These are phyloP conservation scores for Atta texana DNA, from an alignment of 1,140 invertebrate genomes.

Conservation along the genomic window DNA sequence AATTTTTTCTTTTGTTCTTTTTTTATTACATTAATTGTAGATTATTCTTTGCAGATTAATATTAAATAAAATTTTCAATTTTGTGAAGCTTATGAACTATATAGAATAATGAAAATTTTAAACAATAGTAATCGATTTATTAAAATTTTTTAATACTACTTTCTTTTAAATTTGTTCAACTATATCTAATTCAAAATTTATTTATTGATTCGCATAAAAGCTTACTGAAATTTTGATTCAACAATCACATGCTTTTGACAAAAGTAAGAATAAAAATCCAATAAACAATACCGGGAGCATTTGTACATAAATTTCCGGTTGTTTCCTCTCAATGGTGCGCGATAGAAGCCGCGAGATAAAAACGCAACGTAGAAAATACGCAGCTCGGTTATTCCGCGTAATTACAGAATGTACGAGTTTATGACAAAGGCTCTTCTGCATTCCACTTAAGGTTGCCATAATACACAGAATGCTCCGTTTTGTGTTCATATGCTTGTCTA, in stretches of 20 bases:
- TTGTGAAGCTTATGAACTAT: background rate
- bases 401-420: conserved; percentile 61
- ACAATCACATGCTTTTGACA: conserved; percentile 52
- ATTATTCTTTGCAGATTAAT: background rate
- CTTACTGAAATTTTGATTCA: conserved; percentile 62
- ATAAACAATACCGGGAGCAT: conserved; percentile 37
- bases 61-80: background rate
- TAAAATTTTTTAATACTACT: background rate
- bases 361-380: conserved; percentile 36
- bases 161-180: conserved; percentile 21
- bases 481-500: background rate
- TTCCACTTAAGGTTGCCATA: conserved; percentile 27
- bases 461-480: conserved; percentile 38
- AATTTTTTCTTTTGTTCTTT: background rate
- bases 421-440: conserved; percentile 63
- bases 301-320: conserved; percentile 45
- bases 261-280: conserved; percentile 46
- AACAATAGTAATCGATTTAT: too few relatives aligned
- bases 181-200: conserved; percentile 38
- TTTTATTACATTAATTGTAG: background rate
- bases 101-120: too few relatives aligned
- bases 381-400: conserved; percentile 55
- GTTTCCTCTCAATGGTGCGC: conserved; percentile 50
- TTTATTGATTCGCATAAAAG: background rate
- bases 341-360: conserved; percentile 7